A percentile compares a stretch with the other conserved stretches of the same genome.
phyloP scores from a whole-genome alignment of 64 coral and sea anemone species.

The Acropora tenuis region DNA sequence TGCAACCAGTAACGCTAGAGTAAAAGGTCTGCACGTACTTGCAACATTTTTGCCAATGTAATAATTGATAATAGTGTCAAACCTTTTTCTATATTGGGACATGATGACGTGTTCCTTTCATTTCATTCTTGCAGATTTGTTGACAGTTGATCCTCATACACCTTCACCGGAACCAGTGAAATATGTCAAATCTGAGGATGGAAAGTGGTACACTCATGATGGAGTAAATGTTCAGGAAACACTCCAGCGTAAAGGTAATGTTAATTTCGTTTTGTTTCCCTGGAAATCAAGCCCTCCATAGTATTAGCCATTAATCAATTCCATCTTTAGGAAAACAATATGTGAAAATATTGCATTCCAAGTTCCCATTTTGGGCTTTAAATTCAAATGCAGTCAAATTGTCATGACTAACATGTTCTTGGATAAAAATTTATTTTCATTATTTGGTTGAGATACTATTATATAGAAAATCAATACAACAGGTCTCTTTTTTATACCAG shows the following conservation, averaged over 20 bases:
- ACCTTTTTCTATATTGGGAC: background rate
- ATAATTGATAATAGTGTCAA: background rate
- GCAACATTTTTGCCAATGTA: background rate
- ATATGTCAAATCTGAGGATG: constrained; percentile 29
- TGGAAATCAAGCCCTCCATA: no score
- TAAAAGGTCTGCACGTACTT: background rate
- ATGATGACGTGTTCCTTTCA: background rate
- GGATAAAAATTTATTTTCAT: background rate
- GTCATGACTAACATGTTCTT: background rate
- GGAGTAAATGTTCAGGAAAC: constrained; percentile 57
- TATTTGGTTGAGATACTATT: background rate
- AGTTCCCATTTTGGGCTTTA: background rate
- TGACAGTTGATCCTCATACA: constrained; percentile 35
- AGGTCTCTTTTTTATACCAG: no score
- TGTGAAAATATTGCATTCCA: background rate
- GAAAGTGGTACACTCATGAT: constrained; percentile 65
- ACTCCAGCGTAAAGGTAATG: constrained; percentile 50
- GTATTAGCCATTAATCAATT: background rate
- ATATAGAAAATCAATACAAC: no score
- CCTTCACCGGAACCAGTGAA: constrained; percentile 31
- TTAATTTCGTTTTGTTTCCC: background rate
- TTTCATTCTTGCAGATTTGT: constrained; percentile 34
- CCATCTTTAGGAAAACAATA: no score
- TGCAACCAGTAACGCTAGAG: background rate
- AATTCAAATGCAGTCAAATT: background rate